phyloP scores from a whole-genome alignment of 2,113 vertebrate genomes.

The Amphiprion ocellaris region DNA sequence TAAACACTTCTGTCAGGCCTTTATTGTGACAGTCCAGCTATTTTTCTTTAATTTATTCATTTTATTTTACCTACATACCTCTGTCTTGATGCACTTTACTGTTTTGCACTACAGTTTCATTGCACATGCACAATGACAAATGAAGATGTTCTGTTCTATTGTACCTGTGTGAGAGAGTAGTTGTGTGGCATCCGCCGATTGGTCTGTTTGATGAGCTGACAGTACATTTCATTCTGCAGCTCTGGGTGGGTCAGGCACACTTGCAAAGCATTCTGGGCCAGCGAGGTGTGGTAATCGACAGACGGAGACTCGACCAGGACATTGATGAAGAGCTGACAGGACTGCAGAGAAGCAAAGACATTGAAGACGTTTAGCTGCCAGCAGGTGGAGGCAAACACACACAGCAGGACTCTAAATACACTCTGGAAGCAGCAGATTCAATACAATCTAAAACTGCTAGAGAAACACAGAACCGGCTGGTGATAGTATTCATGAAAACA shows the following conservation, averaged over 20 bases:
- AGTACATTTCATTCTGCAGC: conserved; percentile 93
- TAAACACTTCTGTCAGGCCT: too few relatives aligned
- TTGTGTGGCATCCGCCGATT: conserved; percentile 86
- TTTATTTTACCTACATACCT: too few relatives aligned
- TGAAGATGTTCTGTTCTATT: too few relatives aligned
- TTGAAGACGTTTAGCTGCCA: conserved; percentile 26
- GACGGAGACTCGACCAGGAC: conserved; percentile 91
- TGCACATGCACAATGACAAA: too few relatives aligned
- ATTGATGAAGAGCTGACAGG: conserved; percentile 94
- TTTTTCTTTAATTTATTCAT: too few relatives aligned
- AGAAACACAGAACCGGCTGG: background rate
- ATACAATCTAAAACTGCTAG: background rate
- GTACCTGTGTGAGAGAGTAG: conserved; percentile 90
- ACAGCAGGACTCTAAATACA: background rate
- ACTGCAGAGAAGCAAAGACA: conserved; percentile 74
- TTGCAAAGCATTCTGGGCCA: conserved; percentile 92
- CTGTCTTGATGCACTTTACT: too few relatives aligned
- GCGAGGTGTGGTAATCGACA: conserved; percentile 91
- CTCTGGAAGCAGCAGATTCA: background rate
- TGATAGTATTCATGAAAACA: background rate
- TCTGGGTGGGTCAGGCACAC: conserved; percentile 91
- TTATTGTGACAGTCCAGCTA: conserved; percentile 13
- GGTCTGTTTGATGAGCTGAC: conserved; percentile 92
- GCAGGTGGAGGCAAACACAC: conserved; percentile 73
- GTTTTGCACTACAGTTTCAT: too few relatives aligned